Evolutionary conservation across 2,797 vertebrate species (phyloP).

Genomic region (Manis crassicaudata): DNA sequence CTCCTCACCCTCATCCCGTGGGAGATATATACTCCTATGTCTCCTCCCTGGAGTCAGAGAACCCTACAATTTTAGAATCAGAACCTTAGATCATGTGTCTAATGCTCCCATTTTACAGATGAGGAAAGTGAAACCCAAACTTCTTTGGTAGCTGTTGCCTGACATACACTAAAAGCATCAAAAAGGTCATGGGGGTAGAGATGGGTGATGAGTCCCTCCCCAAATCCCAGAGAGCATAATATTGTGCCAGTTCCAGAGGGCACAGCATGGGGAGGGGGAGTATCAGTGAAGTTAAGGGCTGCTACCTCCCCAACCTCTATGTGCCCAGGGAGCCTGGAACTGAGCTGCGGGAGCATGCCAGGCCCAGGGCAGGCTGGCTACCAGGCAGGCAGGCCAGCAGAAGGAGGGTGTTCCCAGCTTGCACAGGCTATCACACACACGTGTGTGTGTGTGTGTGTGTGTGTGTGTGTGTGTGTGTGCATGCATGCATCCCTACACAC

Average conservation of each 20-base stretch:
- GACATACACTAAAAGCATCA: background rate
- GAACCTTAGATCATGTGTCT: background rate
- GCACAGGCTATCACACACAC: background rate
- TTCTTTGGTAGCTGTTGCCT: background rate
- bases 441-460: background rate
- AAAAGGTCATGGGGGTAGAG: background rate
- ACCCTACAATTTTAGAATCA: background rate
- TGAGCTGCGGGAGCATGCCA: background rate
- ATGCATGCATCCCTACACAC: background rate
- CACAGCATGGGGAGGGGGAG: background rate
- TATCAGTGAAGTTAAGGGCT: background rate
- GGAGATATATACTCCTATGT: background rate
- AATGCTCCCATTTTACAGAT: conserved; percentile 36
- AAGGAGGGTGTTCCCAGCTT: conserved; percentile 29
- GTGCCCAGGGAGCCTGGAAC: background rate
- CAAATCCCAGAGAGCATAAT: background rate
- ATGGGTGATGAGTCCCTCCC: background rate
- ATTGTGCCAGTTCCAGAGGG: background rate
- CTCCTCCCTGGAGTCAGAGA: background rate
- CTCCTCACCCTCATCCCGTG: background rate
- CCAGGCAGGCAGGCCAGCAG: background rate
- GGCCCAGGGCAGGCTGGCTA: background rate
- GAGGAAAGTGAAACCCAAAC: background rate
- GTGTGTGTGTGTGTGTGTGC: background rate
- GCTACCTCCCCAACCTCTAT: background rate